A percentile compares a stretch with the other conserved stretches of the same genome.
Evolutionary conservation across 2,113 vertebrate genomes (phyloP).

Genomic region (Epinephelus moara): DNA sequence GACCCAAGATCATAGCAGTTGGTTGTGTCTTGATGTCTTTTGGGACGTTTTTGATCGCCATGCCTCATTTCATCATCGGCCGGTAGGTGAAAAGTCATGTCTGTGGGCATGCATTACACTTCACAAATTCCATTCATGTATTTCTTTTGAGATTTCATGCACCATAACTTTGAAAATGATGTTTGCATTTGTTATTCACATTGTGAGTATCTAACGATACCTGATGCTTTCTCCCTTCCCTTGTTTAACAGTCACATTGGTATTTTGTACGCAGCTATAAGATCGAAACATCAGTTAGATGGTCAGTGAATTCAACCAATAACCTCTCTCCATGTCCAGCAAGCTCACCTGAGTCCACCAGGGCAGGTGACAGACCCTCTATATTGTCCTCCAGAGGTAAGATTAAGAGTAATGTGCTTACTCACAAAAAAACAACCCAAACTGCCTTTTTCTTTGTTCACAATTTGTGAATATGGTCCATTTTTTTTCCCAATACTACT

Average conservation of each 20-base stretch:
- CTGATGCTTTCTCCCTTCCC: slow-evolving; percentile 68
- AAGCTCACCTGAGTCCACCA: slow-evolving; percentile 77
- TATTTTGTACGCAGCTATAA: slow-evolving; percentile 88
- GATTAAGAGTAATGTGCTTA: background rate
- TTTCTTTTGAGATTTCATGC: background rate
- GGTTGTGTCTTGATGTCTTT: slow-evolving; percentile 93
- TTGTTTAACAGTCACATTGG: slow-evolving; percentile 75
- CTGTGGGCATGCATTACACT: background rate
- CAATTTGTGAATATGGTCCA: background rate
- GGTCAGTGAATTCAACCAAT: slow-evolving; percentile 85
- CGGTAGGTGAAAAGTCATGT: slow-evolving; percentile 82
- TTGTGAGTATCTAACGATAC: slow-evolving; percentile 66
- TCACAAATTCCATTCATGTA: background rate
- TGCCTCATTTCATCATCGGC: slow-evolving; percentile 95
- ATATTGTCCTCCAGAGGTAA: slow-evolving; percentile 76
- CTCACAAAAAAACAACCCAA: background rate
- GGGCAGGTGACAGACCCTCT: slow-evolving; percentile 76
- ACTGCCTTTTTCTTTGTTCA: background rate
- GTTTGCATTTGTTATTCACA: slow-evolving; percentile 23
- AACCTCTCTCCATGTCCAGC: slow-evolving; percentile 85
- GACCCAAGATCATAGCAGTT: slow-evolving; percentile 92
- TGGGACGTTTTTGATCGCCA: slow-evolving; percentile 92
- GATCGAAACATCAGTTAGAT: slow-evolving; percentile 88
- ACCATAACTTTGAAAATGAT: background rate
- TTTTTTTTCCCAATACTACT: background rate